phyloP scores from a whole-genome alignment of 1,140 invertebrate genomes.

The Leptinotarsa undecemlineata region DNA sequence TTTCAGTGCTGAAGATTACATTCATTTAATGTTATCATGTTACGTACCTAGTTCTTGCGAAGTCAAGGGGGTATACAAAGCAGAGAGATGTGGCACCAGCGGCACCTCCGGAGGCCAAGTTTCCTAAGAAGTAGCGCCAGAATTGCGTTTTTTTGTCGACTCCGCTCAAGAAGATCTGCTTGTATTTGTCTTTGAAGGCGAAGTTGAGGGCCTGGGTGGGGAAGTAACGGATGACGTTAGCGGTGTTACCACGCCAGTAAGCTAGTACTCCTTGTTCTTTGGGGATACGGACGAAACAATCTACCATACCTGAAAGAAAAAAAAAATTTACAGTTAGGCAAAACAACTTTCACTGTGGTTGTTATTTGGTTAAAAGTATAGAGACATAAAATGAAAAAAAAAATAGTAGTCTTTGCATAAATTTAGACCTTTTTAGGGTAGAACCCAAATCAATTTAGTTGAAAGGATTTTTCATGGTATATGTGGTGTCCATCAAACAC shows the following conservation, averaged over 20 bases:
- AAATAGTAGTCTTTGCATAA: too few species aligned
- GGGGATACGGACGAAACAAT: conserved; percentile 84
- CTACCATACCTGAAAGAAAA: conserved; percentile 64
- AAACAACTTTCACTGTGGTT: background rate
- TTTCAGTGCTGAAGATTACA: too few species aligned
- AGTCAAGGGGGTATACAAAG: conserved; percentile 96
- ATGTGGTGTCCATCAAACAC: too few species aligned
- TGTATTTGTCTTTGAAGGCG: conserved; percentile 92
- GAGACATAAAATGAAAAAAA: too few species aligned
- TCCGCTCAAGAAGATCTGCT: conserved; percentile 80
- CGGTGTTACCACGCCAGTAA: conserved; percentile 93
- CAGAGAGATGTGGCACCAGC: conserved; percentile 92
- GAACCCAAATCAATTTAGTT: too few species aligned
- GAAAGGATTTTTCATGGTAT: too few species aligned
- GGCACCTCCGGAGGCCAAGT: conserved; percentile 90
- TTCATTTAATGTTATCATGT: background rate
- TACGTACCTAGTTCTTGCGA: conserved; percentile 83
- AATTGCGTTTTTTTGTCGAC: conserved; percentile 91
- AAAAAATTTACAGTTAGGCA: conserved; percentile 19
- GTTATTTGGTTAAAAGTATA: too few species aligned
- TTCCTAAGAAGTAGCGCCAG: conserved; percentile 81
- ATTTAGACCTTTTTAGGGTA: too few species aligned
- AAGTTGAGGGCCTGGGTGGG: conserved; percentile 96
- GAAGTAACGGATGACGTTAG: conserved; percentile 92
- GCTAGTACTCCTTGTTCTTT: conserved; percentile 83